Evolutionary conservation across 2,113 vertebrate genomes (phyloP).

Genomic region (Mirounga angustirostris): DNA sequence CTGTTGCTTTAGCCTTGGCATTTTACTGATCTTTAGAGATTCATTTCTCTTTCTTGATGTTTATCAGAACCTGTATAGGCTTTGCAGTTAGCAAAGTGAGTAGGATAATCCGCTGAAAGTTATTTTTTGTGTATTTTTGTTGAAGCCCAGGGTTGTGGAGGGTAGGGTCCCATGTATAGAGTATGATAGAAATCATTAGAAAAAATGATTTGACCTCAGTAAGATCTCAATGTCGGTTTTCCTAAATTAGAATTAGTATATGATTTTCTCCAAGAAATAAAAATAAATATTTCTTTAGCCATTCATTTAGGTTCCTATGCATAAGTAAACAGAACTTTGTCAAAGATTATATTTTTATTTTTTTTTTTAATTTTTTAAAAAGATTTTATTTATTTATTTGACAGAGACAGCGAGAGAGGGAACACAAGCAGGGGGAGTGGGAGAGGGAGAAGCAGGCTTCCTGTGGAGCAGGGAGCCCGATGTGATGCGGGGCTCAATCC

Average conservation of each 20-base stretch:
- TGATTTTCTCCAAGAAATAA: background rate
- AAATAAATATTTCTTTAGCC: constrained; percentile 46
- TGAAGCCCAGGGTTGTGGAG: background rate
- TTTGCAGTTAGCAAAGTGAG: background rate
- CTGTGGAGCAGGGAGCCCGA: too few relatives aligned
- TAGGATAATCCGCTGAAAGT: background rate
- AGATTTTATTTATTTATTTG: background rate
- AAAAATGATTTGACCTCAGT: background rate
- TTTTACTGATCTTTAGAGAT: background rate
- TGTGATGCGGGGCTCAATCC: too few relatives aligned
- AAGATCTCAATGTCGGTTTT: constrained; percentile 1
- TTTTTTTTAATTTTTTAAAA: background rate
- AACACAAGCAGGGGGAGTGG: too few relatives aligned
- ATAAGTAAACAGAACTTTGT: constrained; percentile 2
- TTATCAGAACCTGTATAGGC: background rate
- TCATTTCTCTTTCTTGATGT: background rate
- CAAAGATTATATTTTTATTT: background rate
- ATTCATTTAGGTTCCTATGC: background rate
- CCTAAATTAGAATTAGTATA: background rate
- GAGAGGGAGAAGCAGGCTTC: background rate
- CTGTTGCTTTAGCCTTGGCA: background rate
- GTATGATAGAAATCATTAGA: background rate
- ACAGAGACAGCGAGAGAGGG: background rate
- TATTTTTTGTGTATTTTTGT: background rate
- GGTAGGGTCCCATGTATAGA: background rate